These are phyloP conservation scores for Hypocryptadius cinnamomeus DNA, from an alignment of 2,113 vertebrate genomes.

Conservation along the genomic window DNA sequence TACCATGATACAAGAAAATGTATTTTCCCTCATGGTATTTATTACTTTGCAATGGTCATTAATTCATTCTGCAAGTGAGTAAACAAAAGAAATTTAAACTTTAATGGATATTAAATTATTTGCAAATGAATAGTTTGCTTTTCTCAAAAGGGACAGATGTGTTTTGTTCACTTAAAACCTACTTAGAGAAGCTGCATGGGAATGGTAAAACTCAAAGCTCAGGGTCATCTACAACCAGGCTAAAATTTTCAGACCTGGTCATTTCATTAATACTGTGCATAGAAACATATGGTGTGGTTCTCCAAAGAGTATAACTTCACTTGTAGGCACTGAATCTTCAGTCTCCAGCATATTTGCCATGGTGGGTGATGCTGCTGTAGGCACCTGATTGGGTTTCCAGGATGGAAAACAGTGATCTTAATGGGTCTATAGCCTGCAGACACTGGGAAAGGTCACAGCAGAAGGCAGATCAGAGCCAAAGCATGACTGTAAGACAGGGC, in stretches of 20 bases:
- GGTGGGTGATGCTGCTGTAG: neutral
- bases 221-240: slow-evolving; percentile 42
- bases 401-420: neutral
- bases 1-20: neutral
- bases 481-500: neutral
- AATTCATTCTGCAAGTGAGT: slow-evolving; percentile 43
- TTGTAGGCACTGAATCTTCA: neutral
- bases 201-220: slow-evolving; percentile 39
- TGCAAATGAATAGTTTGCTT: slow-evolving; percentile 63
- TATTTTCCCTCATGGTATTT: slow-evolving; percentile 39
- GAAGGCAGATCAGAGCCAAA: neutral
- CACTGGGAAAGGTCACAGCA: neutral
- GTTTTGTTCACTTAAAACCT: slow-evolving; percentile 35
- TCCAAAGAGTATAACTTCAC: neutral
- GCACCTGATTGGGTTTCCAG: neutral
- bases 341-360: neutral
- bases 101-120: slow-evolving; percentile 68
- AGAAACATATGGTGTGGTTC: neutral
- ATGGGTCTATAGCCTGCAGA: neutral
- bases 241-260: neutral
- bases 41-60: slow-evolving; percentile 58
- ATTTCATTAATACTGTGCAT: neutral
- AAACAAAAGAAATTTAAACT: slow-evolving; percentile 64
- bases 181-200: slow-evolving; percentile 34
- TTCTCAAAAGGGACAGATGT: slow-evolving; percentile 35